Percentiles rank a stretch among this genome's conserved stretches.
These are phyloP conservation scores for Fulica atra DNA, from an alignment of 2,113 vertebrate genomes.

Conservation along the genomic window DNA sequence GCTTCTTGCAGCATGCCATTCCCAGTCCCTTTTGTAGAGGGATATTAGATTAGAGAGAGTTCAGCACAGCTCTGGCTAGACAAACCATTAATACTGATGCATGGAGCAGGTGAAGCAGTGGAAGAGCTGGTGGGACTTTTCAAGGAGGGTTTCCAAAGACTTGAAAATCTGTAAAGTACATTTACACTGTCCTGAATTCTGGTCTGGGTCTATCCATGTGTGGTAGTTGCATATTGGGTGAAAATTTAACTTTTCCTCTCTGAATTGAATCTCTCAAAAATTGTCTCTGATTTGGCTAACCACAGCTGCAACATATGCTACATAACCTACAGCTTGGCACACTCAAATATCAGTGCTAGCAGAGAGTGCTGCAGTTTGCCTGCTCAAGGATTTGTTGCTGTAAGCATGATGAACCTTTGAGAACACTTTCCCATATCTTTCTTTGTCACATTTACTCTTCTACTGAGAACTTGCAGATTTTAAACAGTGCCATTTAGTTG, in stretches of 20 bases:
- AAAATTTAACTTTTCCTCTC: not conserved
- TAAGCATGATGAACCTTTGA: not conserved
- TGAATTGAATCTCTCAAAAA: not conserved
- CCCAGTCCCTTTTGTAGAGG: not conserved
- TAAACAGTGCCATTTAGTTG: not conserved
- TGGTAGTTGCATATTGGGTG: not conserved
- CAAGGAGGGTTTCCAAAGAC: not conserved
- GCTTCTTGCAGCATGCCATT: not conserved
- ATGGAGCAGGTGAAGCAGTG: not conserved
- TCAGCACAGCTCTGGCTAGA: not conserved
- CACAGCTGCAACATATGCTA: not conserved
- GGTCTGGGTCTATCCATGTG: not conserved
- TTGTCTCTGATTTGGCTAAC: not conserved
- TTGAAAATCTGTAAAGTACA: not conserved
- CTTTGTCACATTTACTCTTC: not conserved
- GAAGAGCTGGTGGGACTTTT: not conserved
- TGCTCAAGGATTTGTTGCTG: not conserved
- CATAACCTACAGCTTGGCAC: not conserved
- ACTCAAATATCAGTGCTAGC: not conserved
- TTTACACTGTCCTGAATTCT: not conserved
- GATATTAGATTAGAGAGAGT: not conserved
- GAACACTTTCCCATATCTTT: not conserved
- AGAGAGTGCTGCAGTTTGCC: not conserved
- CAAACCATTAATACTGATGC: not conserved
- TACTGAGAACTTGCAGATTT: not conserved